Evolutionary conservation across 2,797 vertebrate species (phyloP), one percentile per base, ranked within the genome.

Genomic region (Diceros bicornis): DNA sequence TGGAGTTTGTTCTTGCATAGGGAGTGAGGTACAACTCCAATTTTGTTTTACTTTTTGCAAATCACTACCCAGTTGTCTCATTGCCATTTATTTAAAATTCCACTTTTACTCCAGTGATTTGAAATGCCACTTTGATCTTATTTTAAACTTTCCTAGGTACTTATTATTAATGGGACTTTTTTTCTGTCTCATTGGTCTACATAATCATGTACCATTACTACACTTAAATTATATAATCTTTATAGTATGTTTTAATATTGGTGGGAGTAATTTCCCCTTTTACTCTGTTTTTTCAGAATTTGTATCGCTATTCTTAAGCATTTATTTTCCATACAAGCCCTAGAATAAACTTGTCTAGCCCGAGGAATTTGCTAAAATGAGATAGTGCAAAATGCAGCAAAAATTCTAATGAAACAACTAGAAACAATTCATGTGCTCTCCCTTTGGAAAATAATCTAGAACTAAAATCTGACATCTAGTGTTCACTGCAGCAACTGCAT

Each of bases 391-490:
- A 94, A 92, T 74, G 41, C 9, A 83, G 23, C 52, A 85, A 95
- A 83, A 90, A 72, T 71, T 23, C 7, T 62, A 66, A 68, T 23
- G 29, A 66, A 78, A 79, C 11, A 12, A 64, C 8, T 29, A 44
- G 18, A 83, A 74, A 41, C 8, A 57, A 75, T 34, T 84, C 71
- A 85, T 87, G 8, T 20, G 13, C 4, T 52, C 9, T 1, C 10
- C 4, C 16, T 87, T 23, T 71, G 74, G 27, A 25, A 85, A 91
- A 68, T 32, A 44, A 90, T 88, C 18, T 64, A 59, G 59, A 72
- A 32, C 68, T 96, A 72, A 97, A 97, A 29, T 23, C 95, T 97
- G 96, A 89, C 95, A 93, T 91, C 96, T 96, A 95, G 84, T 91
- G 96, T 84, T 96, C 81, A 47, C 20, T 74, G 13, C 4, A 32